Conservation (phyloP, 2,797 vertebrate species). For the Acridotheres tristis region DNA sequence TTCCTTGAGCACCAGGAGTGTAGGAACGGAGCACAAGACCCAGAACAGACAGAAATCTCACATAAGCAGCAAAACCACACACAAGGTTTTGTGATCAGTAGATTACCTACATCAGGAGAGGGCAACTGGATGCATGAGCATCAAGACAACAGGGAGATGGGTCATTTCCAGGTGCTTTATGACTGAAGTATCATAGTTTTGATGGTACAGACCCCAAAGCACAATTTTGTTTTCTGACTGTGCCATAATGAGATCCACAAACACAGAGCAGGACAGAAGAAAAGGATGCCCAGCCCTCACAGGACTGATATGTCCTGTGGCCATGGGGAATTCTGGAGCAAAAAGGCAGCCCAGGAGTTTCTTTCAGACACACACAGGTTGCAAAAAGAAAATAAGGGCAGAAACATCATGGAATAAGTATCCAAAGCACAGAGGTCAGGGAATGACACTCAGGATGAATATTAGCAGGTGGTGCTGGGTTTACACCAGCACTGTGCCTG, state of each 20-base stretch:
- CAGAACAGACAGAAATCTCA: not conserved
- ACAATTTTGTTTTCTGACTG: not conserved
- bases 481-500: not conserved
- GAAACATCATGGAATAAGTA: not conserved
- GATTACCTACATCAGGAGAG: not conserved
- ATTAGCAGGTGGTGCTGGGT: not conserved
- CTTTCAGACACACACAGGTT: not conserved
- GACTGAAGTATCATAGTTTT: not conserved
- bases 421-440: not conserved
- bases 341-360: not conserved
- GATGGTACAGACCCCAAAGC: not conserved
- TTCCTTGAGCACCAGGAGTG: not conserved
- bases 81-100: not conserved
- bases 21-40: not conserved
- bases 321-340: not conserved
- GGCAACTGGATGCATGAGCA: not conserved
- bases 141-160: not conserved
- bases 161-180: not conserved
- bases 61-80: not conserved
- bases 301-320: not conserved
- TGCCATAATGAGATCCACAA: not conserved
- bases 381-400: not conserved
- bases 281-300: not conserved
- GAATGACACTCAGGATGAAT: not conserved
- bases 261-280: not conserved